Evolutionary conservation across 1,140 invertebrate species (phyloP), one percentile per base, ranked within the genome.

Genomic region (Aradophagus sp.): DNA sequence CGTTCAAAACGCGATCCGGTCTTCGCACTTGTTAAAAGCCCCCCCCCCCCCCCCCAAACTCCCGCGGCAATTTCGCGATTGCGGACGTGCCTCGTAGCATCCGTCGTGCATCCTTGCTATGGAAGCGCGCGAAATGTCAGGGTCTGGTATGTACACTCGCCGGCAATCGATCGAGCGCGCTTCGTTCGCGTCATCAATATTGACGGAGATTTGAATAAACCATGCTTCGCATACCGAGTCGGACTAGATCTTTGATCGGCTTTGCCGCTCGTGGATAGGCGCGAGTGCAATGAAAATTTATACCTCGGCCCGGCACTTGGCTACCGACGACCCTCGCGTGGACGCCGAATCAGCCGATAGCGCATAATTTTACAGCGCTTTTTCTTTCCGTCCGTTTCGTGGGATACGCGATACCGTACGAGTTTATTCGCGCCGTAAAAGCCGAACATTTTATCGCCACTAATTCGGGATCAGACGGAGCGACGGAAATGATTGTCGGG

Each of bases 401-500:
- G 7, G 4, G 8, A 44, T 15, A 15, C 29, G 11, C n/a, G 20
- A 32, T 48, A 59, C 29, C 20, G 5, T 23, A 27, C 26, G 17
- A 10, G 16, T 42, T 48, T 41, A 61, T 32, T 29, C 38, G 14
- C 14, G n/a, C 8, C 8, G 6, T 41, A 42, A 42, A 42, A 35
- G 19, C 13, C 4, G 12, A 8, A 13, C 39, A 31, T 38, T 63
- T 63, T 63, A 45, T 15, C 32, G 12, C 27, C 17, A 47, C 39
- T 53, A 65, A 55, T 55, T 52, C 23, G 29, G 42, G 62, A 42
- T 66, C 42, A 14, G 14, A 32, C 45, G 52, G 55, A 42, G 41
- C 38, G 55, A 11, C 34, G 61, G 42, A 65, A 52, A 50, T 38
- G 52, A 67, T 66, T 55, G 23, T 34, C 39, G 39, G 26, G 61